Evolutionary conservation across 2,888 invertebrate genomes (phyloP), one percentile per base, ranked within the genome.

Genomic region (Tipula unca): DNA sequence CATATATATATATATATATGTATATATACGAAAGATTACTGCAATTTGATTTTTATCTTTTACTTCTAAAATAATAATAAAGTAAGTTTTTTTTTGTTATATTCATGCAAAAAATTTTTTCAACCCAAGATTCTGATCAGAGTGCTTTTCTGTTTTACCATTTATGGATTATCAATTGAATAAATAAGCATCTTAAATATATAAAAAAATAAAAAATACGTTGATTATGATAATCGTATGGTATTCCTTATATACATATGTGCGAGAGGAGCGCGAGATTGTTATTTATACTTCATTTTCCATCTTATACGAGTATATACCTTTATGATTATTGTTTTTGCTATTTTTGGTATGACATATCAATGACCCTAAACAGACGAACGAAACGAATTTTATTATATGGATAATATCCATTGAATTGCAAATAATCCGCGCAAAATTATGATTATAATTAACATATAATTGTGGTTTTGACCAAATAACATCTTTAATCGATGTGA

Each of bases 161-260:
- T 69, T 69, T 69, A 69, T 69, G 69, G 69, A 69, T 69, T 69
- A 69, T 69, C 69, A 69, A 69, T 69, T 69, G 69, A 69, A 69
- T 69, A 69, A 69, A 69, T 69, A 69, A 69, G 69, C 20, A 69
- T 69, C 69, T 69, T 69, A 17, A 48, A 48, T 17, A 3, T 36
- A 5, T 3, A 36, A 36, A n/a, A 42, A 48, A 69, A 69, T 8
- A 25, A 69, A 25, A 69, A 10, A 69, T 69, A 25, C 25, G 69
- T 25, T 69, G 25, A 69, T 69, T 69, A 69, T 69, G 69, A 69
- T 69, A 69, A 69, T 69, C 25, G 69, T 69, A 48, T 48, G 48
- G 48, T 48, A 48, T 48, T 69, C 25, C 69, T 14, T n/a, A 69
- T 69, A 69, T 69, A 69, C 8, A 32, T n/a, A n/a, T n/a, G n/a